These are phyloP conservation scores for Misgurnus mizolepis DNA, from an alignment of 2,113 vertebrate genomes.

Conservation along the genomic window DNA sequence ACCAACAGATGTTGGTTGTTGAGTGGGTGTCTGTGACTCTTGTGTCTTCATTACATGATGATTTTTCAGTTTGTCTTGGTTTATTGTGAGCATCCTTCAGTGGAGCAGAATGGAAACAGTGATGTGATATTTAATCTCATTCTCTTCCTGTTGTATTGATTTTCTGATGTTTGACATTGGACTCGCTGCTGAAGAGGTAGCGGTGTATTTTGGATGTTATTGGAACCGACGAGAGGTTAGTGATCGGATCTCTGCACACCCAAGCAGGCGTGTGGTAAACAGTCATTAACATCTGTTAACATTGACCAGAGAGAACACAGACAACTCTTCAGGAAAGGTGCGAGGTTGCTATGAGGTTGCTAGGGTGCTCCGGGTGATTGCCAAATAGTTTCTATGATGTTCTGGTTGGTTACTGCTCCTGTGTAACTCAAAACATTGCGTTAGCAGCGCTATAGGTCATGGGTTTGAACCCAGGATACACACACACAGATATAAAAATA, in stretches of 20 bases:
- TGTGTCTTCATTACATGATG: too few relatives aligned
- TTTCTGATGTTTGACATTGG: constrained; percentile 10
- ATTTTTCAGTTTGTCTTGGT: too few relatives aligned
- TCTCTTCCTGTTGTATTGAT: constrained; percentile 4
- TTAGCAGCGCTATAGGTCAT: too few relatives aligned
- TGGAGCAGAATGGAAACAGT: neutral
- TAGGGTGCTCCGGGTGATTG: neutral
- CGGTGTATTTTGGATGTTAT: constrained; percentile 57
- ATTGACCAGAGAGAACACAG: constrained; percentile 55
- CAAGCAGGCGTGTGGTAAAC: constrained; percentile 60
- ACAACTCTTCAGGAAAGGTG: too few relatives aligned
- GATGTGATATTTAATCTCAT: neutral
- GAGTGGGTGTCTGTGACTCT: too few relatives aligned
- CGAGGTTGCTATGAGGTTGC: neutral
- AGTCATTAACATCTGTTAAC: constrained; percentile 66
- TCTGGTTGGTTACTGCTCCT: neutral
- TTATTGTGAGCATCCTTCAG: too few relatives aligned
- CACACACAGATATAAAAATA: too few relatives aligned
- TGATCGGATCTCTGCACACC: constrained; percentile 47
- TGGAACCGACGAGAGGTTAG: constrained; percentile 60
- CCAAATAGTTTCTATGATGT: too few relatives aligned
- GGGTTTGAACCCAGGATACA: too few relatives aligned
- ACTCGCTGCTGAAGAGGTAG: constrained; percentile 28
- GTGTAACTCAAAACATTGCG: too few relatives aligned
- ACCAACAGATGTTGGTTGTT: too few relatives aligned